Percentiles rank a stretch among this genome's conserved stretches.
Conservation (phyloP, 1,140 invertebrate genomes). For the Drosophila kurseongensis region DNA sequence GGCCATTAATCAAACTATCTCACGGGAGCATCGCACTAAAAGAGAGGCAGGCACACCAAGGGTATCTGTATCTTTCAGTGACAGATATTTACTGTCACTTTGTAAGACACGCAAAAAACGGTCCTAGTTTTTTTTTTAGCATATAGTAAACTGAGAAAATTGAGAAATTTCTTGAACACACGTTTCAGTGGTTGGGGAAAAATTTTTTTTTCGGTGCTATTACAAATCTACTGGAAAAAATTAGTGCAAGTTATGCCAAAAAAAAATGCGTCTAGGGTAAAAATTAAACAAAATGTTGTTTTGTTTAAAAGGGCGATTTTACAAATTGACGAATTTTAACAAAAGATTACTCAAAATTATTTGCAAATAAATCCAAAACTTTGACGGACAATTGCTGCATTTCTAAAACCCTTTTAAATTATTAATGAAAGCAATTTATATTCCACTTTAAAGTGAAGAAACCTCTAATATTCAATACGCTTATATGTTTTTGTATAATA, state of each 20-base stretch:
- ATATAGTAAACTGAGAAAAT: slow-evolving; percentile 69
- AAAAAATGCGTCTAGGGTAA: too few species aligned
- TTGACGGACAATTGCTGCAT: too few species aligned
- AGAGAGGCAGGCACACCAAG: slow-evolving; percentile 26
- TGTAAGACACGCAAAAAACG: slow-evolving; percentile 36
- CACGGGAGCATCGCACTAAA: slow-evolving; percentile 75
- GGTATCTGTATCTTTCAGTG: slow-evolving; percentile 64
- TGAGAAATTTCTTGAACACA: slow-evolving; percentile 45
- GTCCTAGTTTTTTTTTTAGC: slow-evolving; percentile 72
- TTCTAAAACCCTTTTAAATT: too few species aligned
- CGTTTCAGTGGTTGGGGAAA: slow-evolving; percentile 35
- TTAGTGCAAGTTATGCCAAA: too few species aligned
- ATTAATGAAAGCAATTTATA: slow-evolving; percentile 7
- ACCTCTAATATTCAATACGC: neutral
- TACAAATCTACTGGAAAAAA: slow-evolving; percentile 30
- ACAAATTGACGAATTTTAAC: too few species aligned
- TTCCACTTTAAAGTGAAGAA: neutral
- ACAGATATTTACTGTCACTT: slow-evolving; percentile 75
- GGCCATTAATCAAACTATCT: slow-evolving; percentile 82
- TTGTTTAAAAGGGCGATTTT: too few species aligned
- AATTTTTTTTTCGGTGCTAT: slow-evolving; percentile 27
- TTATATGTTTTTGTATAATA: neutral
- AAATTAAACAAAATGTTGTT: too few species aligned
- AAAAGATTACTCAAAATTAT: too few species aligned
- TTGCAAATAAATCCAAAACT: too few species aligned